Percentiles rank a stretch among this genome's conserved stretches.
Evolutionary conservation across 1,140 invertebrate species (phyloP).

Genomic region (Nilaparvata lugens): DNA sequence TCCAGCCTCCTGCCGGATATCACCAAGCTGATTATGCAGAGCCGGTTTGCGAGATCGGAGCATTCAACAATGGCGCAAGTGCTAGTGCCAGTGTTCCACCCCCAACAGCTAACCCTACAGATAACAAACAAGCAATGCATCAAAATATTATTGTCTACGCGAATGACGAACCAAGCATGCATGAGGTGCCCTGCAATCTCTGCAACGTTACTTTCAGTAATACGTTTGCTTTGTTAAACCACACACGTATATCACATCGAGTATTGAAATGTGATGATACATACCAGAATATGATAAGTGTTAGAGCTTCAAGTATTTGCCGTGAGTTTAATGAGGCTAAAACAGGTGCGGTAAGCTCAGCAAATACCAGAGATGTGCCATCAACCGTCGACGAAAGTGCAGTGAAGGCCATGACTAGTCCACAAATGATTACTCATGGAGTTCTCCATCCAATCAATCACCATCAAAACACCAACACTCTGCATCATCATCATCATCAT

Average conservation of each 20-base stretch:
- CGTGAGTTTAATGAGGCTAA: slow-evolving; percentile 1
- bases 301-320: neutral
- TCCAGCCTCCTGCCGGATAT: neutral
- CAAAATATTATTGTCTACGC: neutral
- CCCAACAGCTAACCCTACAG: neutral
- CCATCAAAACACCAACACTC: neutral
- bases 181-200: neutral
- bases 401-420: no score
- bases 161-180: neutral
- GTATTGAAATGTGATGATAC: neutral
- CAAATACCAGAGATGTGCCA: no score
- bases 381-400: no score
- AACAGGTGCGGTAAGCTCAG: neutral
- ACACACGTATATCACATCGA: neutral
- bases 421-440: no score
- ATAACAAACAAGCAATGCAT: neutral
- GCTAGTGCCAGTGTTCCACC: neutral
- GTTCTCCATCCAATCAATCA: neutral
- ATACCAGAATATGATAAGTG: neutral
- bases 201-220: neutral
- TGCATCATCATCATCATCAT: neutral
- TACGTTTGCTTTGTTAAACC: neutral
- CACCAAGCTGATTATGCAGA: neutral
- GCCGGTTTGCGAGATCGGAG: neutral
- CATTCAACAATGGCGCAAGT: neutral